These are phyloP conservation scores for Anoplopoma fimbria DNA, from an alignment of 2,113 vertebrate species.

Conservation along the genomic window DNA sequence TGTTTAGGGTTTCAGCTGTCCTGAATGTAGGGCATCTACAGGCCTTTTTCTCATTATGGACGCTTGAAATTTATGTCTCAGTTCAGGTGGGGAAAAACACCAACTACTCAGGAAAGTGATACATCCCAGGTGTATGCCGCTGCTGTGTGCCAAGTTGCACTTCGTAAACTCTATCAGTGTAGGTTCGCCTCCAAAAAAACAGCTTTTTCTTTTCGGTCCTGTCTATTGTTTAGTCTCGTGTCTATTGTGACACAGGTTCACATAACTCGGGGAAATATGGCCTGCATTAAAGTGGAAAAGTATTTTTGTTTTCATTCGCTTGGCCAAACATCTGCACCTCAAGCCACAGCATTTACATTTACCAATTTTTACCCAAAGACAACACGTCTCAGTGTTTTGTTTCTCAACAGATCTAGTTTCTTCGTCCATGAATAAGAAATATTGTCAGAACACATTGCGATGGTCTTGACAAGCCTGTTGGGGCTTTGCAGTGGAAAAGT, in stretches of 20 bases:
- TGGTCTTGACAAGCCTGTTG: conserved; percentile 10
- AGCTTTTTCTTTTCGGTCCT: not conserved
- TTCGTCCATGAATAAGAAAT: conserved; percentile 33
- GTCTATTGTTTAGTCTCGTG: conserved; percentile 5
- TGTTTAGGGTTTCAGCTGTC: conserved; percentile 20
- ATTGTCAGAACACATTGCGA: conserved; percentile 23
- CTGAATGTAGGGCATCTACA: not conserved
- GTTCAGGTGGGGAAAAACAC: conserved; percentile 17
- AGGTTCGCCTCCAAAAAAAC: not conserved
- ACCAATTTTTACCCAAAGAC: conserved; percentile 40
- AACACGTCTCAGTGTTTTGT: conserved; percentile 24
- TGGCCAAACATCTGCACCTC: conserved; percentile 38
- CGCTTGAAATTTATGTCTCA: conserved; percentile 40
- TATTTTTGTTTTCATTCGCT: not conserved
- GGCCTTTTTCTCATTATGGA: conserved; percentile 35
- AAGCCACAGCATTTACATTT: conserved; percentile 37
- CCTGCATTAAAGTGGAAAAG: not conserved
- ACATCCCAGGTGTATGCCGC: conserved; percentile 25
- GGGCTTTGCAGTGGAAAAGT: conserved; percentile 30
- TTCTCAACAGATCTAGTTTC: conserved; percentile 42
- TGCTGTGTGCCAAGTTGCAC: conserved; percentile 13
- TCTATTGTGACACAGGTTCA: conserved; percentile 9
- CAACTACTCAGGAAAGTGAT: conserved; percentile 11
- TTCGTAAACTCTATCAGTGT: conserved; percentile 12
- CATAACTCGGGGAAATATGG: conserved; percentile 22